Evolutionary conservation across 2,113 vertebrate species (phyloP).

Genomic region (Calcarius ornatus): DNA sequence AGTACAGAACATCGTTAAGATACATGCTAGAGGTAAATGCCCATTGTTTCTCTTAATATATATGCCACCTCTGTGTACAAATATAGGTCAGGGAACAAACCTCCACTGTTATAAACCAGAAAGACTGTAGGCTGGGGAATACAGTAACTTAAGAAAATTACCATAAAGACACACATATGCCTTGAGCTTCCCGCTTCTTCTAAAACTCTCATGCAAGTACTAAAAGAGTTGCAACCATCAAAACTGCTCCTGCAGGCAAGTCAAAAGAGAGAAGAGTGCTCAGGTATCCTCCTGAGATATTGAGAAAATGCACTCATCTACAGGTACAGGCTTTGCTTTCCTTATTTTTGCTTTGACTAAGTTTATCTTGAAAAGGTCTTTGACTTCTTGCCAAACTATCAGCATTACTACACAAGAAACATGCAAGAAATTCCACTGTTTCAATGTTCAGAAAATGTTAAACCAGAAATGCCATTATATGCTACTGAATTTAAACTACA

Average conservation of each 20-base stretch:
- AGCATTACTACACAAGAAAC: neutral
- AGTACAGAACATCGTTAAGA: neutral
- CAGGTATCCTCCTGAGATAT: accelerated
- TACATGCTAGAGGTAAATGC: neutral
- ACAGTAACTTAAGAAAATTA: neutral
- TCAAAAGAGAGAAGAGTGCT: neutral
- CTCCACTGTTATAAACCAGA: neutral
- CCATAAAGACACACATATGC: neutral
- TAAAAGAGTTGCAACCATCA: neutral
- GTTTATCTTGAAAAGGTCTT: neutral
- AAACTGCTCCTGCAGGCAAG: neutral
- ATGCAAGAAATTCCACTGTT: neutral
- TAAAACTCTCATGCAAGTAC: neutral
- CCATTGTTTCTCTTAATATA: neutral
- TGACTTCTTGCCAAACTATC: neutral
- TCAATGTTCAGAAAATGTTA: neutral
- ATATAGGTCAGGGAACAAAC: neutral
- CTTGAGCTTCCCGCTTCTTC: neutral
- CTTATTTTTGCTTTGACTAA: neutral
- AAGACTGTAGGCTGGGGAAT: neutral
- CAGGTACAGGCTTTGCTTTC: neutral
- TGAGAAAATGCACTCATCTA: neutral
- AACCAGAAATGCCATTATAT: neutral
- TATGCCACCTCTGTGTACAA: neutral
- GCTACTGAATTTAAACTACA: neutral